These are phyloP conservation scores for Aphelenchoides fujianensis DNA, from an alignment of 1,140 invertebrate species.

Conservation along the genomic window DNA sequence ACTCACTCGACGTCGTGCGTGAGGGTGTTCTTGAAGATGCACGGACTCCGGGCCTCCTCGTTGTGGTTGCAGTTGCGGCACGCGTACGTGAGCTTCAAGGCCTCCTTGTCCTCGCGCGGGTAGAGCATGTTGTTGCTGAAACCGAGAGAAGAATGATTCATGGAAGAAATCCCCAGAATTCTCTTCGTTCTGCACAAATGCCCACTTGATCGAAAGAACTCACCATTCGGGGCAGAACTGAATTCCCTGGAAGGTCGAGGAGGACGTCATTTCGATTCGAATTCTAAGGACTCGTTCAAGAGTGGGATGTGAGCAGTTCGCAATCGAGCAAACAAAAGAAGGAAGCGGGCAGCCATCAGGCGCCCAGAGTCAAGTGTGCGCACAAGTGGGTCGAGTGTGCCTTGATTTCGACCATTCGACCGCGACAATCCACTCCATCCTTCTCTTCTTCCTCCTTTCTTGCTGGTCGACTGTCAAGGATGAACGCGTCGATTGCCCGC, in stretches of 20 bases:
- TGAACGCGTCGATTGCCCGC: background rate
- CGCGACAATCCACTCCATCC: background rate
- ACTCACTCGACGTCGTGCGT: constrained; percentile 98
- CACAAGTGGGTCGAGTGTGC: background rate
- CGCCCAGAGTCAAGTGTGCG: background rate
- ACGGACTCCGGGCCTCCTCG: constrained; percentile 90
- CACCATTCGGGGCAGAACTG: constrained; percentile 90
- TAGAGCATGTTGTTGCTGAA: constrained; percentile 97
- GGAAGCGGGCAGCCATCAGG: background rate
- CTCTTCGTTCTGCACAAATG: too few species aligned
- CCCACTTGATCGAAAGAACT: constrained; percentile 40
- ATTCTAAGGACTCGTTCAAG: too few species aligned
- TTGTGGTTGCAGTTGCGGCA: constrained; percentile 96
- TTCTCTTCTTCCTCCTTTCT: background rate
- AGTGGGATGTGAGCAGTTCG: too few species aligned
- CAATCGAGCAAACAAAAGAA: too few species aligned
- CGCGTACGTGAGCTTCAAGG: constrained; percentile 87
- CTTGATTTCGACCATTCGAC: background rate
- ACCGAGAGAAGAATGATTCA: constrained; percentile 54
- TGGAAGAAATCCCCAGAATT: too few species aligned
- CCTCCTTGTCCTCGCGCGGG: constrained; percentile 97
- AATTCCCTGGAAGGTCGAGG: constrained; percentile 73
- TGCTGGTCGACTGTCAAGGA: background rate
- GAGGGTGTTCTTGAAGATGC: constrained; percentile 99
- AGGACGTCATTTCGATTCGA: background rate